These are phyloP conservation scores for Drosophila atroscutellata DNA, from an alignment of 2,888 invertebrate species.

Conservation along the genomic window DNA sequence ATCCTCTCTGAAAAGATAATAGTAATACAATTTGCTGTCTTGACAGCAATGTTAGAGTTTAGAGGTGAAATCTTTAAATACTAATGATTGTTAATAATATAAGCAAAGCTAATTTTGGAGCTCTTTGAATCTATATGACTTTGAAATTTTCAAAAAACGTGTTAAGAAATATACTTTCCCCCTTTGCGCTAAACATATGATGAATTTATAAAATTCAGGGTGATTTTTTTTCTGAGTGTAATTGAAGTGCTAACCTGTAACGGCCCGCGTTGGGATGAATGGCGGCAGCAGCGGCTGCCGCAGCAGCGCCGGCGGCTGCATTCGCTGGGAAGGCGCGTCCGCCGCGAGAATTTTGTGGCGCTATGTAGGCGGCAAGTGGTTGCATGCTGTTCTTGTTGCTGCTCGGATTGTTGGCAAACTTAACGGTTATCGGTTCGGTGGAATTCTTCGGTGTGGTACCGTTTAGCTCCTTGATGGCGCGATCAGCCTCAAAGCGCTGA, in stretches of 20 bases:
- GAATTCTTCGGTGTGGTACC: slow-evolving; percentile 95
- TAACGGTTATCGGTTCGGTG: slow-evolving; percentile 96
- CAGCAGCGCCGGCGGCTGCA: slow-evolving; percentile 82
- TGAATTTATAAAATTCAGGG: neutral
- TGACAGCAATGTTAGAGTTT: too few relatives aligned
- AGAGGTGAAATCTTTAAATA: neutral
- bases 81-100: neutral
- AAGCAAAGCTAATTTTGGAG: neutral
- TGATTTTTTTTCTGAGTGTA: neutral
- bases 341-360: slow-evolving; percentile 90
- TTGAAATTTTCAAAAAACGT: neutral
- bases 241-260: slow-evolving; percentile 79
- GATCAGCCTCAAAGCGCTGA: slow-evolving; percentile 95
- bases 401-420: slow-evolving; percentile 97
- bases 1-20: too few relatives aligned
- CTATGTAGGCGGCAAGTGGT: slow-evolving; percentile 92
- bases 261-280: slow-evolving; percentile 85
- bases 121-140: neutral
- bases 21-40: too few relatives aligned
- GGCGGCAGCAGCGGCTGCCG: slow-evolving; percentile 83
- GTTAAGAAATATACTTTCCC: neutral
- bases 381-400: slow-evolving; percentile 93
- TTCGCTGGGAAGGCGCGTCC: slow-evolving; percentile 92
- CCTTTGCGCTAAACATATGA: neutral
- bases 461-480: slow-evolving; percentile 95